Percentiles rank a stretch among this genome's conserved stretches.
Evolutionary conservation across 2,113 vertebrate species (phyloP).

Genomic region (Ivindomyrus marchei): DNA sequence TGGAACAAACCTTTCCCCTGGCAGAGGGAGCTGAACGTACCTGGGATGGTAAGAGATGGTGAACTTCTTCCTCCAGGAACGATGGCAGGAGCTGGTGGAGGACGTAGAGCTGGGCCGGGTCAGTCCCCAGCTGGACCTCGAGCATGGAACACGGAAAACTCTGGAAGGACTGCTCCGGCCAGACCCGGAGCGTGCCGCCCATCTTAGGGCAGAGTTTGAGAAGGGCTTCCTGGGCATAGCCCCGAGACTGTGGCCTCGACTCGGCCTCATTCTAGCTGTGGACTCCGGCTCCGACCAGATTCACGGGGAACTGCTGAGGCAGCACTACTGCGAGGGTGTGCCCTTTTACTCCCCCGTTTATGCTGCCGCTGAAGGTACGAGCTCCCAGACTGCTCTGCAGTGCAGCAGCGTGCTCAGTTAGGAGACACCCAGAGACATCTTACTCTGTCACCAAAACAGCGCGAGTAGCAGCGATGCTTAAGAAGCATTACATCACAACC

Average conservation of each 20-base stretch:
- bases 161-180: slow-evolving; percentile 54
- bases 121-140: slow-evolving; percentile 50
- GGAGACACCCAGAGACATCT: background rate
- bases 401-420: background rate
- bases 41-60: background rate
- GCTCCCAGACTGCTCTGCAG: background rate
- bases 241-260: slow-evolving; percentile 72
- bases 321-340: slow-evolving; percentile 68
- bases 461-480: background rate
- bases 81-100: slow-evolving; percentile 62
- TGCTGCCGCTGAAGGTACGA: slow-evolving; percentile 68
- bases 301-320: slow-evolving; percentile 62
- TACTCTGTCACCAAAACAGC: background rate
- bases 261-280: slow-evolving; percentile 72
- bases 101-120: slow-evolving; percentile 67
- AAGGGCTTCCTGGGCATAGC: slow-evolving; percentile 68
- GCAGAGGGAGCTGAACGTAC: background rate
- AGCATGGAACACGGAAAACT: slow-evolving; percentile 43
- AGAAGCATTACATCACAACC: background rate
- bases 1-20: background rate
- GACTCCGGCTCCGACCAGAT: slow-evolving; percentile 67
- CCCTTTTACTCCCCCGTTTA: slow-evolving; percentile 83
- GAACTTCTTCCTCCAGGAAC: slow-evolving; percentile 24
- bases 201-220: slow-evolving; percentile 59
- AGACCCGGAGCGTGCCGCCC: slow-evolving; percentile 55